A percentile compares a stretch with the other conserved stretches of the same genome.
phyloP scores from a whole-genome alignment of 2,797 vertebrate genomes.

The Syndactyla subalaris region DNA sequence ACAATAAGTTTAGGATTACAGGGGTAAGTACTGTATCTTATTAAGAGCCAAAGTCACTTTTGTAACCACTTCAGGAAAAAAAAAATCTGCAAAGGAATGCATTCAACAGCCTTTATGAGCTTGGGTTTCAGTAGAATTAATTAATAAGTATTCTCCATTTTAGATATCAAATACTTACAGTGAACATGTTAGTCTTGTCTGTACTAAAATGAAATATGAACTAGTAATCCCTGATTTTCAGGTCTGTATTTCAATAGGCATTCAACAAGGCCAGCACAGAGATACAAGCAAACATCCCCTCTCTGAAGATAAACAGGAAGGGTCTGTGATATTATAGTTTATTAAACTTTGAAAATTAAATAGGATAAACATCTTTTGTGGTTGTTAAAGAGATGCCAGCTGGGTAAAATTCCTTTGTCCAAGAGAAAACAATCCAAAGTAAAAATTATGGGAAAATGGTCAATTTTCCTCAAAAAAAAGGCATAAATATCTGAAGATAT shows the following conservation, averaged over 20 bases:
- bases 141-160: not conserved
- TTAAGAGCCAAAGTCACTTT: not conserved
- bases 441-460: not conserved
- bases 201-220: not conserved
- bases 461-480: not conserved
- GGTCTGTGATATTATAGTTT: not conserved
- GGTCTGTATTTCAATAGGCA: not conserved
- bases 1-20: constrained; percentile 19
- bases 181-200: not conserved
- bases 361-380: not conserved
- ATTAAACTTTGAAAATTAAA: not conserved
- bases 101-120: not conserved
- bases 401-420: not conserved
- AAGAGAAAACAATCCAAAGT: not conserved
- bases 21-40: not conserved
- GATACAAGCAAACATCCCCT: not conserved
- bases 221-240: not conserved
- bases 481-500: not conserved
- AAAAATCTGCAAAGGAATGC: not conserved
- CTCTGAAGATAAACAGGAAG: not conserved
- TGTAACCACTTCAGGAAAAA: not conserved
- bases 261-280: not conserved
- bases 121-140: not conserved
- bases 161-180: not conserved
- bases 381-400: not conserved